Conservation (phyloP, 1,140 invertebrate genomes). For the Helicoverpa armigera region DNA sequence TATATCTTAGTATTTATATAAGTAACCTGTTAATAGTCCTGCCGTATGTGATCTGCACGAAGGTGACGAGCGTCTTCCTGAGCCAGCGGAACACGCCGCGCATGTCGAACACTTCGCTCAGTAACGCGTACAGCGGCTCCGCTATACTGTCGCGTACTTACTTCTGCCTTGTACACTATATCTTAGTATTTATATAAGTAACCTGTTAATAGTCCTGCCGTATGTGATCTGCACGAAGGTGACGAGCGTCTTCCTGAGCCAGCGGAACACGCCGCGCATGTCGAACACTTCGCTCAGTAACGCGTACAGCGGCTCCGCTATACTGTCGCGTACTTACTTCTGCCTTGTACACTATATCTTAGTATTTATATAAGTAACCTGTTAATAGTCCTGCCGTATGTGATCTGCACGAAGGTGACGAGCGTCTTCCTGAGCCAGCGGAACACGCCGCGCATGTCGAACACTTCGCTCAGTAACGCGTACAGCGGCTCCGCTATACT, state of each 20-base stretch:
- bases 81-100: conserved; percentile 95
- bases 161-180: no score
- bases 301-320: conserved; percentile 95
- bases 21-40: conserved; percentile 96
- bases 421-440: conserved; percentile 94
- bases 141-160: no score
- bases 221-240: conserved; percentile 97
- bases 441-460: conserved; percentile 95
- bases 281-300: conserved; percentile 96
- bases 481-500: conserved; percentile 96
- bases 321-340: conserved; percentile 91
- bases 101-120: conserved; percentile 96
- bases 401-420: conserved; percentile 97
- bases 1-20: no score
- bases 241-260: conserved; percentile 94
- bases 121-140: conserved; percentile 94
- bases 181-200: no score
- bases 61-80: conserved; percentile 94
- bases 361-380: conserved; percentile 82
- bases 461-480: conserved; percentile 94
- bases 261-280: conserved; percentile 94
- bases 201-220: conserved; percentile 96
- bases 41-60: conserved; percentile 97
- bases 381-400: conserved; percentile 96
- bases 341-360: no score